Conservation (phyloP, 2,113 vertebrate genomes). For the Electrona antarctica region DNA sequence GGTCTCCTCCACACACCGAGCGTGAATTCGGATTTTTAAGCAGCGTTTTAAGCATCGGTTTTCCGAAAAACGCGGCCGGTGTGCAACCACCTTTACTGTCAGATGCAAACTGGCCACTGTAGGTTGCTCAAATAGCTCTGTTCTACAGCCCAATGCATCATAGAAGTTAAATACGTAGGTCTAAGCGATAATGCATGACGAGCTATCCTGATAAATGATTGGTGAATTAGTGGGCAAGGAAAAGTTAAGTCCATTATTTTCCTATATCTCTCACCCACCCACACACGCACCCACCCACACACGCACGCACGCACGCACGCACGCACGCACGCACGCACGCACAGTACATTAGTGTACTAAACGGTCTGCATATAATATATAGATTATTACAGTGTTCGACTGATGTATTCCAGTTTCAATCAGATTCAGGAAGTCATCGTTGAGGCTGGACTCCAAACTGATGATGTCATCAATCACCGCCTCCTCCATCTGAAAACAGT, state of each 20-base stretch:
- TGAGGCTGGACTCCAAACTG: slow-evolving; percentile 90
- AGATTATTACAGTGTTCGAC: slow-evolving; percentile 81
- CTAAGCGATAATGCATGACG: too few species aligned
- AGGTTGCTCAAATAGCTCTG: too few species aligned
- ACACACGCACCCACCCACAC: slow-evolving; percentile 8
- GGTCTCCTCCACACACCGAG: too few species aligned
- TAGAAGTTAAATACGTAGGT: too few species aligned
- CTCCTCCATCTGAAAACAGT: slow-evolving; percentile 81
- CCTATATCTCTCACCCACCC: slow-evolving; percentile 39
- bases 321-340: slow-evolving; percentile 8
- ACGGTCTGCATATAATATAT: background rate
- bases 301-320: slow-evolving; percentile 20
- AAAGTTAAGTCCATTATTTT: background rate
- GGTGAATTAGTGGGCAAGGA: too few species aligned
- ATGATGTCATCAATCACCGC: slow-evolving; percentile 88
- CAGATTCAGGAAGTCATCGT: slow-evolving; percentile 84
- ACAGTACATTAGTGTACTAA: background rate
- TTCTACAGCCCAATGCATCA: too few species aligned
- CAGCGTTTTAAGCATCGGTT: too few species aligned
- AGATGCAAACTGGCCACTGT: too few species aligned
- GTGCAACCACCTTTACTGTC: too few species aligned
- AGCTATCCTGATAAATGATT: too few species aligned
- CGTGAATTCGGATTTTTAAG: too few species aligned
- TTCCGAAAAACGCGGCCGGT: too few species aligned
- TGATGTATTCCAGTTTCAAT: slow-evolving; percentile 82